Conservation (phyloP, 2,797 vertebrate species). For the Pipistrellus kuhlii region DNA sequence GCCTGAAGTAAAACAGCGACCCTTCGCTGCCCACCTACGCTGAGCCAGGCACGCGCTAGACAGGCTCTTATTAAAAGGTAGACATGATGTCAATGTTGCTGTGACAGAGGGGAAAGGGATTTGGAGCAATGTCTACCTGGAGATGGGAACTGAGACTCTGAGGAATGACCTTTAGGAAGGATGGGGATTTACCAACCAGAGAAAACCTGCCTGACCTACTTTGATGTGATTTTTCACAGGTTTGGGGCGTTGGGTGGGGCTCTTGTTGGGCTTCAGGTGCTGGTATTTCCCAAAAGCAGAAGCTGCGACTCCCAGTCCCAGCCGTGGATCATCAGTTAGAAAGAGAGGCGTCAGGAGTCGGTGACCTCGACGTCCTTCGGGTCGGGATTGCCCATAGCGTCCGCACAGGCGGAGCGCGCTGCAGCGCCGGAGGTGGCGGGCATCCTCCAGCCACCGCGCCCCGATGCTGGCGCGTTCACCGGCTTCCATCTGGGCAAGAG, state of each 20-base stretch:
- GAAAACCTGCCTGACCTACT: background rate
- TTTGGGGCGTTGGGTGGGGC: background rate
- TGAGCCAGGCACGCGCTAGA: background rate
- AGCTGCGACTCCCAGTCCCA: background rate
- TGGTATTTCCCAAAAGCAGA: background rate
- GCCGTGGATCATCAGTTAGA: background rate
- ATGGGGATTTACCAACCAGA: background rate
- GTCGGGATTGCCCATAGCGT: background rate
- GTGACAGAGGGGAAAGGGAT: background rate
- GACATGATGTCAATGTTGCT: background rate
- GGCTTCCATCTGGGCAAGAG: accelerated
- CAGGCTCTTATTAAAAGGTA: background rate
- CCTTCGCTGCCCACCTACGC: too few species aligned
- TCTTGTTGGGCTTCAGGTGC: background rate
- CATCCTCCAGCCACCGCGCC: accelerated
- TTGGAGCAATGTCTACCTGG: background rate
- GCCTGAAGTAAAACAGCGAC: too few species aligned
- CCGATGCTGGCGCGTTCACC: accelerated
- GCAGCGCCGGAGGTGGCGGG: accelerated
- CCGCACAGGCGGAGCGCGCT: accelerated
- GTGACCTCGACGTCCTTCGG: background rate
- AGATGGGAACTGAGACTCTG: background rate
- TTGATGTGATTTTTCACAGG: background rate
- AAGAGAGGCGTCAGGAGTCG: background rate
- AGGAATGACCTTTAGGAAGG: background rate